Evolutionary conservation across 2,797 vertebrate species (phyloP).

Genomic region (Threskiornis aethiopicus): DNA sequence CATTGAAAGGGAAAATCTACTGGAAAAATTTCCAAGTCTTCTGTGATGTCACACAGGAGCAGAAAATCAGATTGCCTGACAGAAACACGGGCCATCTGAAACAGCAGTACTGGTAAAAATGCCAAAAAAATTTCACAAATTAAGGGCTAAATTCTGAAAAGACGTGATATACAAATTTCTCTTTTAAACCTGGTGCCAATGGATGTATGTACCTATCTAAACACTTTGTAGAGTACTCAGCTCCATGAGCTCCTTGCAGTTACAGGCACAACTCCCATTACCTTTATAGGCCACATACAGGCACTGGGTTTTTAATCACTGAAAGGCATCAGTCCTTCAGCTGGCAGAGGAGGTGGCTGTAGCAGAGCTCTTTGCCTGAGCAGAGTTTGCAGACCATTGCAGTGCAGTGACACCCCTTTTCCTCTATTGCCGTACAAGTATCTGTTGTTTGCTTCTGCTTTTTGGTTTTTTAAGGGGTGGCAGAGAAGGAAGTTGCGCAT

Average conservation of each 20-base stretch:
- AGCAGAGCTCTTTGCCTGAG: not conserved
- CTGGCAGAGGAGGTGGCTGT: not conserved
- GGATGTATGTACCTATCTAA: not conserved
- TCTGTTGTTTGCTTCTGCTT: not conserved
- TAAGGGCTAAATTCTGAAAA: not conserved
- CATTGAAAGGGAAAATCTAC: not conserved
- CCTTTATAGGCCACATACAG: not conserved
- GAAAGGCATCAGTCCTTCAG: not conserved
- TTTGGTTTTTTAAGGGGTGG: not conserved
- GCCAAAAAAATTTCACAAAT: not conserved
- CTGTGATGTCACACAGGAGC: not conserved
- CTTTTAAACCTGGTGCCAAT: not conserved
- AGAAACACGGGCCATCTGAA: not conserved
- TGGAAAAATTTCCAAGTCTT: not conserved
- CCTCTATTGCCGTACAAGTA: not conserved
- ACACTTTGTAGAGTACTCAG: not conserved
- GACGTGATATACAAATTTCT: not conserved
- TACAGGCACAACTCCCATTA: not conserved
- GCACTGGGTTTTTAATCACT: not conserved
- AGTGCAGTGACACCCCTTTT: not conserved
- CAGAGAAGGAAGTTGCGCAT: not conserved
- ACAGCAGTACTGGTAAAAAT: not conserved
- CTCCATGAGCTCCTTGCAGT: not conserved
- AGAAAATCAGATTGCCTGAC: not conserved
- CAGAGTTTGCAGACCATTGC: fast-evolving